phyloP scores from a whole-genome alignment of 2,797 vertebrate genomes.

The Xiphophorus birchmanni region DNA sequence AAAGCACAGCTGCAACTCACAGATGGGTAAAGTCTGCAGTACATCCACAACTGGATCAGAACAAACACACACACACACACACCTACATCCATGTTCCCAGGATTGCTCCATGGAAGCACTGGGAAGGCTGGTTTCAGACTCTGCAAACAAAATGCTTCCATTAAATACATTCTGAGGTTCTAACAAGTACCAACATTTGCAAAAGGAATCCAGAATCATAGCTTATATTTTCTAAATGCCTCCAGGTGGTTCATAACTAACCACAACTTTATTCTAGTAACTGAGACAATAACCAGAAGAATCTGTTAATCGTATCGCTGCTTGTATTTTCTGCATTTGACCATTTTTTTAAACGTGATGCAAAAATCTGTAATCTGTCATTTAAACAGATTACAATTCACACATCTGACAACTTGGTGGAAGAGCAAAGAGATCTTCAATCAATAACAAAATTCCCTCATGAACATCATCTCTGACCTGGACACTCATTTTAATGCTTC shows the following conservation, averaged over 20 bases:
- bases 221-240: neutral
- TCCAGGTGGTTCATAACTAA: neutral
- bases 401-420: too few relatives aligned
- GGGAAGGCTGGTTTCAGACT: neutral
- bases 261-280: neutral
- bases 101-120: neutral
- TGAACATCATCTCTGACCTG: too few relatives aligned
- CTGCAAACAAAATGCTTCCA: neutral
- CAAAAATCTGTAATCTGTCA: too few relatives aligned
- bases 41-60: neutral
- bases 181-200: neutral
- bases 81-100: neutral
- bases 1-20: conserved; percentile 27
- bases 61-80: neutral
- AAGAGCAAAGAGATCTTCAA: too few relatives aligned
- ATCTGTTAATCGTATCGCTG: neutral
- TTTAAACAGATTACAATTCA: too few relatives aligned
- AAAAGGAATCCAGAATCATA: neutral
- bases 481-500: too few relatives aligned
- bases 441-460: too few relatives aligned
- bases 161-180: neutral
- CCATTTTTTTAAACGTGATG: too few relatives aligned
- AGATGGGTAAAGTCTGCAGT: conserved; percentile 7
- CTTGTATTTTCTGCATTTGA: too few relatives aligned
- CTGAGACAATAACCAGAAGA: neutral